Percentiles rank a stretch among this genome's conserved stretches.
Conservation (phyloP, 2,888 invertebrate genomes). For the Hydraecia micacea region DNA sequence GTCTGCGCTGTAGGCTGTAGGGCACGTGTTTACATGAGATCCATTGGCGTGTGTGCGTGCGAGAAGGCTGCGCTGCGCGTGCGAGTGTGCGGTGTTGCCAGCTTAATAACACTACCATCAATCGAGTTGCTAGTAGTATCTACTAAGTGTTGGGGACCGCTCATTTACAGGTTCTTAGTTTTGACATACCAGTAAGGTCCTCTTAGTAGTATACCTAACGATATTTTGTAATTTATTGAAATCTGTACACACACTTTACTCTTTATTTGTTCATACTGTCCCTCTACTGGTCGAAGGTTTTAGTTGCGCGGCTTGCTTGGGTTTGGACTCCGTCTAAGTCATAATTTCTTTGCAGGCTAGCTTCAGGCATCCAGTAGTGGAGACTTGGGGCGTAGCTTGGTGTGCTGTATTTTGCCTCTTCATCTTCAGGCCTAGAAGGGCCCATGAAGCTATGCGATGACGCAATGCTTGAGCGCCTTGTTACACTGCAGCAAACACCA, state of each 20-base stretch:
- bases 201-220: neutral
- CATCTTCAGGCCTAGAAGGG: neutral
- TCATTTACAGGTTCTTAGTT: neutral
- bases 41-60: slow-evolving; percentile 73
- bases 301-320: neutral
- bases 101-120: slow-evolving; percentile 44
- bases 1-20: slow-evolving; percentile 70
- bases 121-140: slow-evolving; percentile 10
- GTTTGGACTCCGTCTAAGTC: neutral
- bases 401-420: neutral
- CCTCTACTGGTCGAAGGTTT: neutral
- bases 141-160: neutral
- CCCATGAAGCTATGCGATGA: neutral
- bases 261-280: no score
- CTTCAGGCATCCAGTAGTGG: neutral
- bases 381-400: neutral
- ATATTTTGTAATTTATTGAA: neutral
- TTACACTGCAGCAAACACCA: neutral
- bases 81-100: slow-evolving; percentile 75
- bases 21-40: slow-evolving; percentile 74
- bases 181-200: neutral
- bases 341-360: neutral
- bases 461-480: no score
- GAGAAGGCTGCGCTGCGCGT: slow-evolving; percentile 79
- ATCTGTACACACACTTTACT: neutral